A percentile compares a stretch with the other conserved stretches of the same genome.
These are phyloP conservation scores for Mallateleia sp. DNA, from an alignment of 2,888 invertebrate genomes.

Conservation along the genomic window DNA sequence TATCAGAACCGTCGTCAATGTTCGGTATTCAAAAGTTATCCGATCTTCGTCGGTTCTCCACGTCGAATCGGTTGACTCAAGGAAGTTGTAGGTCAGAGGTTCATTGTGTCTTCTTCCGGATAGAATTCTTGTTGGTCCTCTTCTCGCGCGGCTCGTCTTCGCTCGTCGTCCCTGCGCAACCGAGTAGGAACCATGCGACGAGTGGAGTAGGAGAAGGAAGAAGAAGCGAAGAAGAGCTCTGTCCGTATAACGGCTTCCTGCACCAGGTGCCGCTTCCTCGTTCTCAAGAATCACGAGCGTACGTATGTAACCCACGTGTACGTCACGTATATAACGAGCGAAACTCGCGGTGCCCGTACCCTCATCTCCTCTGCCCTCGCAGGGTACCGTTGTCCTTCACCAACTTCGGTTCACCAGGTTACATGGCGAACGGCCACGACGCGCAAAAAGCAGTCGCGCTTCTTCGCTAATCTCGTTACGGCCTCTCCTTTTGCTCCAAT, in stretches of 20 bases:
- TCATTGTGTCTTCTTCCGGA: constrained; percentile 78
- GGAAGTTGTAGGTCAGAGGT: constrained; percentile 77
- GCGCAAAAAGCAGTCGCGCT: constrained; percentile 72
- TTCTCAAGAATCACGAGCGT: constrained; percentile 82
- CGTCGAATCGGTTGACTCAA: constrained; percentile 39
- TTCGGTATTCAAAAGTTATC: constrained; percentile 43
- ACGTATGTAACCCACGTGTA: constrained; percentile 75
- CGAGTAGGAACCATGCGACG: constrained; percentile 29
- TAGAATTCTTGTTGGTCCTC: constrained; percentile 64
- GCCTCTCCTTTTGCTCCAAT: constrained; percentile 56
- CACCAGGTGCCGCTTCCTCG: constrained; percentile 83
- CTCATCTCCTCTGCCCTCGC: constrained; percentile 73
- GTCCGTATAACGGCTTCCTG: constrained; percentile 83
- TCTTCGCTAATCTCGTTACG: constrained; percentile 56
- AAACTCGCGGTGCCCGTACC: constrained; percentile 63
- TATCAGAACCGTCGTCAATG: background rate
- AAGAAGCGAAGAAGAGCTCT: constrained; percentile 76
- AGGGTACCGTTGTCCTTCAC: constrained; percentile 85
- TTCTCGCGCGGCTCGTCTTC: constrained; percentile 50
- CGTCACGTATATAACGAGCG: constrained; percentile 74
- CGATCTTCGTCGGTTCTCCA: constrained; percentile 13
- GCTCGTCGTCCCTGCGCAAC: background rate
- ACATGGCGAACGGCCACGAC: constrained; percentile 70
- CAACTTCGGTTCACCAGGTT: constrained; percentile 83
- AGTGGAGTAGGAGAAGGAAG: constrained; percentile 72